Evolutionary conservation across 2,113 vertebrate genomes (phyloP).

Genomic region (Cinclus cinclus): DNA sequence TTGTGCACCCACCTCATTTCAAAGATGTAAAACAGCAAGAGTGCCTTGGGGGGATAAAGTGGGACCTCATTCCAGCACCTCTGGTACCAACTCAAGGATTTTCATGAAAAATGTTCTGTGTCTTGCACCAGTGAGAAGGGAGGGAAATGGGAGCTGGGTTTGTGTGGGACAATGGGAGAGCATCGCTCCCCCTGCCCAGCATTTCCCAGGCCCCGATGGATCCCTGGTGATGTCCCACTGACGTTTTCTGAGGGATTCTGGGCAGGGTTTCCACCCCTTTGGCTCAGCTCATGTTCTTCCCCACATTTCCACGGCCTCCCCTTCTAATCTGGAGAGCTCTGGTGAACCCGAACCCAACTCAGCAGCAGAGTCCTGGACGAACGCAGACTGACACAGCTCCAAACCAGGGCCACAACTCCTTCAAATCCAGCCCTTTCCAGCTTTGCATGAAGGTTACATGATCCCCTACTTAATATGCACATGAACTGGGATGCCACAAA

Average conservation of each 20-base stretch:
- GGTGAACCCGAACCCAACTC: not conserved
- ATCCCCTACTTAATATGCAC: conserved; percentile 69
- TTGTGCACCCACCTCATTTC: not conserved
- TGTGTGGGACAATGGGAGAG: not conserved
- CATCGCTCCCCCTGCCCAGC: not conserved
- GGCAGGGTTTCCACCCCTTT: not conserved
- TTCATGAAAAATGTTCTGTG: not conserved
- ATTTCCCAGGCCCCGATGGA: not conserved
- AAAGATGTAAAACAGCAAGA: not conserved
- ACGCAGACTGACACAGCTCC: not conserved
- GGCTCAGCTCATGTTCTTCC: not conserved
- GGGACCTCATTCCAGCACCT: not conserved
- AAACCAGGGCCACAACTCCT: not conserved
- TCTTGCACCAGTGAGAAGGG: not conserved
- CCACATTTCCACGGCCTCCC: not conserved
- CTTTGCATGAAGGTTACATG: conserved; percentile 40
- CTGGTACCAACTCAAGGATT: not conserved
- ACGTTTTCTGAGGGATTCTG: not conserved
- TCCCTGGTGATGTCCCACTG: not conserved
- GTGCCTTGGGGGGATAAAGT: accelerated
- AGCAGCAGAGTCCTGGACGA: not conserved
- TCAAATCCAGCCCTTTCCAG: not conserved
- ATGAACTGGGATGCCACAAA: conserved; percentile 46
- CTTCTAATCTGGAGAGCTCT: not conserved
- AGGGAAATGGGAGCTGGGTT: not conserved